A percentile compares a stretch with the other conserved stretches of the same genome.
Conservation (phyloP, 2,113 vertebrate species). For the Elephantulus edwardii region DNA sequence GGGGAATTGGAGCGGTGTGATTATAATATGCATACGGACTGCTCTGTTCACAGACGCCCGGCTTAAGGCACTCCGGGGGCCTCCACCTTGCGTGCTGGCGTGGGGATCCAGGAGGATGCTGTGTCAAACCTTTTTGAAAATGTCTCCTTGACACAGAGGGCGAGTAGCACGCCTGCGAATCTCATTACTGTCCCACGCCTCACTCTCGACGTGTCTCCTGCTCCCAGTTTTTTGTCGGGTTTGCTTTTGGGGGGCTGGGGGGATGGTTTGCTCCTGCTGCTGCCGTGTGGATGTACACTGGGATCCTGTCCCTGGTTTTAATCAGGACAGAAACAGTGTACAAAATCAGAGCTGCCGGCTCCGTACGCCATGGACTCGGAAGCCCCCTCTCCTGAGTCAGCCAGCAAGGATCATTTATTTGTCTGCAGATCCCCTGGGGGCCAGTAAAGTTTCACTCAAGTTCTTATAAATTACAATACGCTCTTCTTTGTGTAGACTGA, state of each 20-base stretch:
- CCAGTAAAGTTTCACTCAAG: background rate
- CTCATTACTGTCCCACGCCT: background rate
- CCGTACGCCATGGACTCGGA: background rate
- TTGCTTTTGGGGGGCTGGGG: too few species aligned
- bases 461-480: background rate
- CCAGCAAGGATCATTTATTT: background rate
- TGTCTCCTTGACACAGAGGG: conserved; percentile 44
- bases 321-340: background rate
- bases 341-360: background rate
- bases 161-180: background rate
- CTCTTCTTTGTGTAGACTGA: background rate
- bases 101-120: background rate
- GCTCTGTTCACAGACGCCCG: background rate
- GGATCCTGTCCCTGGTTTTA: background rate
- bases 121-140: conserved; percentile 60
- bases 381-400: background rate
- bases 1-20: conserved; percentile 11
- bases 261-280: background rate
- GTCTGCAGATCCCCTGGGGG: background rate
- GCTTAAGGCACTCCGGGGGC: conserved; percentile 23
- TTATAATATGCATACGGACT: conserved; percentile 43
- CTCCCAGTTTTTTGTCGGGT: too few species aligned
- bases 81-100: conserved; percentile 50
- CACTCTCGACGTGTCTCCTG: background rate
- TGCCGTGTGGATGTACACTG: background rate